Evolutionary conservation across 2,888 invertebrate species (phyloP), one percentile per base, ranked within the genome.

Genomic region (Ctena decussata): DNA sequence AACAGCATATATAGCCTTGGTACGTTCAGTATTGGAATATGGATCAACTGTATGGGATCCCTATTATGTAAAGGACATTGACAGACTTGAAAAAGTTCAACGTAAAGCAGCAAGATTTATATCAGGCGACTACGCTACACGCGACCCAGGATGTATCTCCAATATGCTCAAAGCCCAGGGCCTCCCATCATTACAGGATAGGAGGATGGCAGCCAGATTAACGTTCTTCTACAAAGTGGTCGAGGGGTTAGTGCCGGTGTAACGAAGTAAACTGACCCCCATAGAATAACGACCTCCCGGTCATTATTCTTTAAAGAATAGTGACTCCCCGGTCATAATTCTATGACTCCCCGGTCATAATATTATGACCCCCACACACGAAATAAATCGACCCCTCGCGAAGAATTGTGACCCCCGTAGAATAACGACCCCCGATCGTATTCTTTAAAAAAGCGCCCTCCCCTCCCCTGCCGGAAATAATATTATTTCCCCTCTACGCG

Each of bases 1-100:
- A 35, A 70, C 70, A 49, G 77, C 77, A n/a, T 77, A 77, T n/a
- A 8, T 77, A 39, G 15, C 65, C 2, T 35, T 77, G 37, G 37
- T 70, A 37, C 44, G 46, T 27, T 76, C 72, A 24, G 18, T 27
- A 35, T 27, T 70, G 12, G 70, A 70, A 70, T 70, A 70, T 41
- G 27, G 41, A 6, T 70, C 70, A n/a, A 70, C 35, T 8, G 37
- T 70, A 70, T 35, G 70, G 70, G 70, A 70, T 35, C 32, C 70
- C 2, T 35, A 70, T 41, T 70, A 35, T 24, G 24, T 41, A n/a
- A 35, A 70, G 18, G 70, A 70, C 35, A 70, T 70, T 35, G 37
- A 70, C 37, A 37, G 35, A 37, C 21, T 70, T 6, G 70, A 70
- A 24, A 70, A 70, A n/a, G 30, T 70, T 11, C 70, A 70, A 24